Evolutionary conservation across 2,113 vertebrate species (phyloP), one percentile per base, ranked within the genome.

Genomic region (Ceuthmochares aereus): DNA sequence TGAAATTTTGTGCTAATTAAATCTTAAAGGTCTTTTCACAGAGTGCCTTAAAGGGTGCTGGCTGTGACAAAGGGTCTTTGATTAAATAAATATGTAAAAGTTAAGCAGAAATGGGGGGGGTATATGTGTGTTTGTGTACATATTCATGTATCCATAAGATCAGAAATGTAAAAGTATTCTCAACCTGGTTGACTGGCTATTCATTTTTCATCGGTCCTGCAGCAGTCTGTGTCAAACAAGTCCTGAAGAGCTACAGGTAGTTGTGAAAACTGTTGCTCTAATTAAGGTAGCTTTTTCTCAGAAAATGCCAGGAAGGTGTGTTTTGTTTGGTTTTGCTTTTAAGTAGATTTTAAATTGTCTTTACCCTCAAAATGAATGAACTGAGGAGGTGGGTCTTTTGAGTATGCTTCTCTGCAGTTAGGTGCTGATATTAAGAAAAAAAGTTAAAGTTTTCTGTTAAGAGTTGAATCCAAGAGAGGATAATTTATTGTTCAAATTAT

Each of bases 181-280:
- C 26, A 63, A 36, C n/a, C 23, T 60, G 12, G 0, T 1, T 89
- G 36, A 37, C 14, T 3, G 1, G 17, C 42, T 64, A 2, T 25
- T 77, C 7, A 4, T 80, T 88, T 88, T 67, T 62, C 8, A 27
- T 47, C 3, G 6, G 13, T 49, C 27, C n/a, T 76, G 7, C 21
- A 73, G n/a, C 22, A 67, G 7, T 40, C 11, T 29, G 7, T 4
- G 3, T 66, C 12, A 34, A n/a, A 29, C 7, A n/a, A 14, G 26
- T 81, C 22, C 22, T 70, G n/a, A 49, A 23, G 19, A 75, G 16
- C 18, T 70, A 12, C 7, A 37, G 8, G 30, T 32, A 3, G 10
- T 32, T 63, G 23, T 40, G 37, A 86, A 47, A 75, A 47, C 8
- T 52, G 1, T 63, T 80, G 20, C 19, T 69, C 20, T 74, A 42